Percentiles rank a stretch among this genome's conserved stretches.
Evolutionary conservation across 2,888 invertebrate genomes (phyloP).

Genomic region (Graphium colonna): DNA sequence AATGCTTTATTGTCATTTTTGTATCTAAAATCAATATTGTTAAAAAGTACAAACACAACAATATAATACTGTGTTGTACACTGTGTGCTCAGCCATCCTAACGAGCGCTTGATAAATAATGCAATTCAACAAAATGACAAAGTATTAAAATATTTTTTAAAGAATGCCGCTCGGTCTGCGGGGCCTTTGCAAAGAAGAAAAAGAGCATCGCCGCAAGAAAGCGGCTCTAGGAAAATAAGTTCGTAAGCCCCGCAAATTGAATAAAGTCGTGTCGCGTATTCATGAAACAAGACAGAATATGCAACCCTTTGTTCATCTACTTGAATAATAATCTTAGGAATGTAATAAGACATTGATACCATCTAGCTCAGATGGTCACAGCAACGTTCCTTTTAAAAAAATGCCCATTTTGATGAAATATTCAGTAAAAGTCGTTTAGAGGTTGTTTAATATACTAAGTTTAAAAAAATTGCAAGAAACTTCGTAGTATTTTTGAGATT

Average conservation of each 20-base stretch:
- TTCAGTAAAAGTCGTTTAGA: no score
- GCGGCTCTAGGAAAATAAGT: constrained; percentile 12
- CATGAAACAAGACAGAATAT: constrained; percentile 11
- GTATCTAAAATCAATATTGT: no score
- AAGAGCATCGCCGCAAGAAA: constrained; percentile 7
- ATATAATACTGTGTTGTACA: no score
- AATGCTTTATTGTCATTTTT: no score
- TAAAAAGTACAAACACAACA: no score
- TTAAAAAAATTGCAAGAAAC: no score
- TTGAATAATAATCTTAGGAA: not conserved
- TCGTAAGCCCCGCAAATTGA: constrained; percentile 16
- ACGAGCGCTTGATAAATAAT: not conserved
- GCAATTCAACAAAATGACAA: not conserved
- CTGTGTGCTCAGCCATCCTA: not conserved
- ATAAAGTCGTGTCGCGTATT: constrained; percentile 12
- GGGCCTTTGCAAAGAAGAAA: not conserved
- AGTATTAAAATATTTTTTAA: not conserved
- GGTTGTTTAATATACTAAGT: no score
- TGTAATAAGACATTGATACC: not conserved
- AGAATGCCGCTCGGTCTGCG: constrained; percentile 1
- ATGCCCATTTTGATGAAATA: no score
- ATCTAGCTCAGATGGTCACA: not conserved
- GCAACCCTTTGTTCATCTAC: constrained; percentile 1
- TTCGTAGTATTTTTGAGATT: no score
- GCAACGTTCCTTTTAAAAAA: no score